phyloP scores from a whole-genome alignment of 2,888 invertebrate genomes.

The Crocallis elinguaria region DNA sequence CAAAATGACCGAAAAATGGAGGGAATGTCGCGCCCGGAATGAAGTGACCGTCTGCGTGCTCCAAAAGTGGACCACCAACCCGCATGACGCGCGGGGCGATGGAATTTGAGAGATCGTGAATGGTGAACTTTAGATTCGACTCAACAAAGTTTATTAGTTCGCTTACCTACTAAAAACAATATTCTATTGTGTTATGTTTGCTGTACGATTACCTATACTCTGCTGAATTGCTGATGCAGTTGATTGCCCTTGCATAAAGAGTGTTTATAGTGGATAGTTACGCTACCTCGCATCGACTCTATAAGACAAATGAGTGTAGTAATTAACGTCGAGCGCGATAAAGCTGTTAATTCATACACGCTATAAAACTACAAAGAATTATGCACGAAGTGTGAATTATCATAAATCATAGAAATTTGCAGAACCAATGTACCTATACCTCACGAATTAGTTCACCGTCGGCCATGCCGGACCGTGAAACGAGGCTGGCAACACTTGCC shows the following conservation, averaged over 20 bases:
- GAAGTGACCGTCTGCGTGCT: no score
- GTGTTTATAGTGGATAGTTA: not conserved
- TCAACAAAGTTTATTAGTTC: no score
- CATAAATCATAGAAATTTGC: not conserved
- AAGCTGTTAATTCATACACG: not conserved
- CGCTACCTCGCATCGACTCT: not conserved
- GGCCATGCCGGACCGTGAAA: not conserved
- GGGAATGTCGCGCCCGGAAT: no score
- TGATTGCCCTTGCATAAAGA: not conserved
- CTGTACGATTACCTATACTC: not conserved
- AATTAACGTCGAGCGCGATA: not conserved
- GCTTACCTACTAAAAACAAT: not conserved
- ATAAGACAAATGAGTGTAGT: not conserved
- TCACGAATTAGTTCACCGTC: not conserved
- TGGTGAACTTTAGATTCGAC: no score
- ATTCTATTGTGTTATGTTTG: not conserved
- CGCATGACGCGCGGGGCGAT: no score
- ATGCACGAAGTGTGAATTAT: constrained; percentile 6
- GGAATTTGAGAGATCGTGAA: no score
- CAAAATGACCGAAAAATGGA: no score
- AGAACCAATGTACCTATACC: not conserved
- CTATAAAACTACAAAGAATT: not conserved
- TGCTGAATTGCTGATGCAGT: not conserved
- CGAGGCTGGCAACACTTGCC: not conserved
- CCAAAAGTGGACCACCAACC: no score